Conservation (phyloP, 2,113 vertebrate genomes). For the Ophthalmotilapia sp. region DNA sequence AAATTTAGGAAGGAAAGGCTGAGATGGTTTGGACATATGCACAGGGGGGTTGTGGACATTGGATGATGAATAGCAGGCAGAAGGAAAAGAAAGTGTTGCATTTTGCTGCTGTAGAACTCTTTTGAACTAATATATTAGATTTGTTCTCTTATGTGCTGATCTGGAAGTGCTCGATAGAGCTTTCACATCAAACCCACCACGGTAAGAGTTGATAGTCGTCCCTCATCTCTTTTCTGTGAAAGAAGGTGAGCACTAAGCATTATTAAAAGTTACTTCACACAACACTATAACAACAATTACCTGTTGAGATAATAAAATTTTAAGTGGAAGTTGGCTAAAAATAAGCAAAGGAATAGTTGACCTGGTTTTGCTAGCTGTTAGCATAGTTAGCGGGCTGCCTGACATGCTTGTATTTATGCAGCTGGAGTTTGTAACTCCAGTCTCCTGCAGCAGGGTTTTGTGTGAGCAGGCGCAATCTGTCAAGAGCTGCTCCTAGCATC, state of each 20-base stretch:
- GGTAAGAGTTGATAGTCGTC: background rate
- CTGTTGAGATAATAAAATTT: background rate
- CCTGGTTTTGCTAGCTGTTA: background rate
- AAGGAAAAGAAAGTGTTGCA: background rate
- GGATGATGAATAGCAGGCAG: background rate
- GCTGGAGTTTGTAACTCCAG: background rate
- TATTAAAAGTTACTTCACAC: background rate
- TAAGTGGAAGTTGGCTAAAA: background rate
- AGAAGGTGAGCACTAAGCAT: background rate
- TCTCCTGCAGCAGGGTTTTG: background rate
- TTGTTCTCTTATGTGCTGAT: background rate
- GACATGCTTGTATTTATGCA: background rate
- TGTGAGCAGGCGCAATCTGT: background rate
- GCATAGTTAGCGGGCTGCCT: background rate
- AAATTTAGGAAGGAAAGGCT: background rate
- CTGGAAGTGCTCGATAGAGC: background rate
- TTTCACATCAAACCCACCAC: background rate
- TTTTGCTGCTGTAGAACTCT: background rate
- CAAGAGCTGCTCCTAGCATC: background rate
- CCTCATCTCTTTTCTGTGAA: background rate
- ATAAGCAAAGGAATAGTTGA: background rate
- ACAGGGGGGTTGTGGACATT: background rate
- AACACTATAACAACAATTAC: background rate
- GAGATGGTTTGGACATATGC: background rate
- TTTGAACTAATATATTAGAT: background rate